These are phyloP conservation scores for Apis mellifera DNA, from an alignment of 1,140 invertebrate genomes.

Conservation along the genomic window DNA sequence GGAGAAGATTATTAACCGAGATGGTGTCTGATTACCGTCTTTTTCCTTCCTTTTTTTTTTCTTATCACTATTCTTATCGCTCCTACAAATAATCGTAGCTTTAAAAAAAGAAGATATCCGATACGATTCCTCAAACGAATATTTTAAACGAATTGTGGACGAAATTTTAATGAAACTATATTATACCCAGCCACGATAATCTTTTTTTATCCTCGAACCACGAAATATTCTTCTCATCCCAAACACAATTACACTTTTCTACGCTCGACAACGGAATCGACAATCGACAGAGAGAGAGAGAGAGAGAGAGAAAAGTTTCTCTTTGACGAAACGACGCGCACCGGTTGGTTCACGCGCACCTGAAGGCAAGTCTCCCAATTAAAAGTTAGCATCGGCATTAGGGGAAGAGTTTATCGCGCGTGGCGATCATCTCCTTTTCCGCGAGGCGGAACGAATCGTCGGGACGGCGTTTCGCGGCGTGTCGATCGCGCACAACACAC, in stretches of 20 bases:
- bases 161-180: too few relatives aligned
- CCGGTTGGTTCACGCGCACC: neutral
- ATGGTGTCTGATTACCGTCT: constrained; percentile 46
- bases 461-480: constrained; percentile 1
- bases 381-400: neutral
- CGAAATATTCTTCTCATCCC: too few relatives aligned
- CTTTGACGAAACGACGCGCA: too few relatives aligned
- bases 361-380: neutral
- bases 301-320: too few relatives aligned
- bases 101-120: neutral
- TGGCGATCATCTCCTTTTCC: neutral
- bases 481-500: constrained; percentile 38
- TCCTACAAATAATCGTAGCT: neutral
- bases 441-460: constrained; percentile 27
- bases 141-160: neutral
- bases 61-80: constrained; percentile 5
- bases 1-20: constrained; percentile 9
- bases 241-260: too few relatives aligned
- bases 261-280: too few relatives aligned
- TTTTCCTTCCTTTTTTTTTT: too few relatives aligned
- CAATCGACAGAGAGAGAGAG: too few relatives aligned
- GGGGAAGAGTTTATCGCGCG: constrained; percentile 21
- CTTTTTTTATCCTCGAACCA: too few relatives aligned
- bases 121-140: neutral
- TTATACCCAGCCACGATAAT: too few relatives aligned